Percentiles rank a stretch among this genome's conserved stretches.
phyloP scores from a whole-genome alignment of 2,888 invertebrate species.

The Acleris literana region DNA sequence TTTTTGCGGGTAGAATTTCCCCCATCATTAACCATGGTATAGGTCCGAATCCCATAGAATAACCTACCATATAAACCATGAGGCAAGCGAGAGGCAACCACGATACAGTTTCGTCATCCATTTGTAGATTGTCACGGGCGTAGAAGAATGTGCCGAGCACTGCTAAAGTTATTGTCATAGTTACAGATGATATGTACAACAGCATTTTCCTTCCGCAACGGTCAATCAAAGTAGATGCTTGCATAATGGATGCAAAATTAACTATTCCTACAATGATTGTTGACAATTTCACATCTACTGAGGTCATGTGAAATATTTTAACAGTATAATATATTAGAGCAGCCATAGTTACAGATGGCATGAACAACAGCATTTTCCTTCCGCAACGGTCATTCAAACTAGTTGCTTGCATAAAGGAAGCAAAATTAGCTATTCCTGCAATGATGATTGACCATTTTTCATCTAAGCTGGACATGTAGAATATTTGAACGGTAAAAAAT shows the following conservation, averaged over 20 bases:
- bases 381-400: slow-evolving; percentile 94
- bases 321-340: slow-evolving; percentile 86
- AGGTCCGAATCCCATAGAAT: slow-evolving; percentile 93
- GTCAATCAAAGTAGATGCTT: slow-evolving; percentile 93
- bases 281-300: slow-evolving; percentile 89
- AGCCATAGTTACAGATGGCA: slow-evolving; percentile 90
- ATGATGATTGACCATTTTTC: slow-evolving; percentile 92
- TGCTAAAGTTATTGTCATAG: slow-evolving; percentile 90
- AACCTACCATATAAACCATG: slow-evolving; percentile 92
- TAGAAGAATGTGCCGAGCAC: slow-evolving; percentile 92
- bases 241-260: slow-evolving; percentile 93
- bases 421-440: slow-evolving; percentile 94
- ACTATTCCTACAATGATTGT: slow-evolving; percentile 95
- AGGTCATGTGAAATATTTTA: slow-evolving; percentile 91
- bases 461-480: slow-evolving; percentile 89
- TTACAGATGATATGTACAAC: slow-evolving; percentile 90
- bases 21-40: slow-evolving; percentile 97
- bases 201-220: slow-evolving; percentile 94
- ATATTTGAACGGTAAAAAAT: slow-evolving; percentile 93
- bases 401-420: slow-evolving; percentile 92
- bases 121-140: slow-evolving; percentile 69
- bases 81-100: slow-evolving; percentile 92
- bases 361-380: slow-evolving; percentile 92
- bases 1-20: slow-evolving; percentile 94
- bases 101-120: slow-evolving; percentile 84